These are phyloP conservation scores for Patella ulyssiponensis DNA, from an alignment of 2,888 invertebrate genomes.

Conservation along the genomic window DNA sequence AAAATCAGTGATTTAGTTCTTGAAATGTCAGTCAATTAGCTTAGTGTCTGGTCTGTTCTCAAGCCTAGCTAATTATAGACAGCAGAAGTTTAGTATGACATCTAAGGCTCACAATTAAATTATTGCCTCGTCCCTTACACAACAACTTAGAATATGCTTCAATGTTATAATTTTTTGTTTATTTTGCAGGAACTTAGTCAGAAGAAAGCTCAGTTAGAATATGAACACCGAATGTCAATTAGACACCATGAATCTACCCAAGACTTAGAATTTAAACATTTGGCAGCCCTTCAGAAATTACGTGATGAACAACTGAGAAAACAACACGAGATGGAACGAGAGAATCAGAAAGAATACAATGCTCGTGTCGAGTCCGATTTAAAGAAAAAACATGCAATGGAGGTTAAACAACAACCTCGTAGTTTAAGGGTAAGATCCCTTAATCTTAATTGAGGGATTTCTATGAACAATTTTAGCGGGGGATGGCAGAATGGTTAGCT, in stretches of 20 bases:
- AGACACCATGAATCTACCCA: constrained; percentile 97
- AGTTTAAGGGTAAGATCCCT: constrained; percentile 86
- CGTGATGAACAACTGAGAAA: constrained; percentile 81
- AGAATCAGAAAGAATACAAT: constrained; percentile 92
- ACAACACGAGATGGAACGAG: constrained; percentile 94
- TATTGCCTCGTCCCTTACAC: too few relatives aligned
- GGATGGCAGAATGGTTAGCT: too few relatives aligned
- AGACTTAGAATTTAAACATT: constrained; percentile 95
- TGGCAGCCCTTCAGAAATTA: constrained; percentile 90
- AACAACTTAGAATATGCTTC: not conserved
- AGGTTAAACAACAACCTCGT: constrained; percentile 98
- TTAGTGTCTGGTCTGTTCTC: too few relatives aligned
- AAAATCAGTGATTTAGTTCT: too few relatives aligned
- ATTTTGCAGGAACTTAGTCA: constrained; percentile 88
- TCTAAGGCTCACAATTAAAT: too few relatives aligned
- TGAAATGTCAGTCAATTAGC: too few relatives aligned
- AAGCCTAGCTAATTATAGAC: too few relatives aligned
- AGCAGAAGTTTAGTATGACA: too few relatives aligned
- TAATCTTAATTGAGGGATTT: too few relatives aligned
- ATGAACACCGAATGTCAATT: constrained; percentile 92
- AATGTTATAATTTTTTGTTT: not conserved
- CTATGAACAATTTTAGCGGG: too few relatives aligned
- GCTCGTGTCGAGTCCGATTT: constrained; percentile 93
- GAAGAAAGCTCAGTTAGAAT: constrained; percentile 94
- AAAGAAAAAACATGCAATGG: constrained; percentile 94